Conservation (phyloP, 2,888 invertebrate species). For the Aproaerema taeniolella region DNA sequence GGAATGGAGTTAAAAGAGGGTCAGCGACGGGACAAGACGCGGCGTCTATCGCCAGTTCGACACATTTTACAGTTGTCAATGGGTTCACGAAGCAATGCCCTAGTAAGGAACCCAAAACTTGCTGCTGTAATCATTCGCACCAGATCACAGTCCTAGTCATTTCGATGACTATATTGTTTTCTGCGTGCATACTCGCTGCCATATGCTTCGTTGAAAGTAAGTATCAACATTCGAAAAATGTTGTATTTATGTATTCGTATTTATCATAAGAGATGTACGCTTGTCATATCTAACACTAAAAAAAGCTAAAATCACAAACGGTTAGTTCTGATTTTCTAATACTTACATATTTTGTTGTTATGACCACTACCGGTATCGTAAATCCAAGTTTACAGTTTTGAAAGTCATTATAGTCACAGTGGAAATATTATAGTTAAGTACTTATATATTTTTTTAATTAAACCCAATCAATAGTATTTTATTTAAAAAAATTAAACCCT, state of each 20-base stretch:
- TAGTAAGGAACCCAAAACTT: constrained; percentile 78
- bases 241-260: no score
- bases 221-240: constrained; percentile 45
- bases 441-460: background rate
- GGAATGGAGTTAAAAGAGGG: constrained; percentile 67
- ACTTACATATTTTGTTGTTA: no score
- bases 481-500: no score
- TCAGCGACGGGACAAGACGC: constrained; percentile 78
- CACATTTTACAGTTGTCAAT: constrained; percentile 91
- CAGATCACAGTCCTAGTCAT: constrained; percentile 89
- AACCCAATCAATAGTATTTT: background rate
- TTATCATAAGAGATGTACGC: no score
- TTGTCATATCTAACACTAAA: no score
- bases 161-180: constrained; percentile 89
- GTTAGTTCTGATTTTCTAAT: no score
- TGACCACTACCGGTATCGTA: no score
- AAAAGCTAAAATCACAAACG: no score
- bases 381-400: no score
- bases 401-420: no score
- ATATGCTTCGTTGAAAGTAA: constrained; percentile 91
- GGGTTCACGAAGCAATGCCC: constrained; percentile 82
- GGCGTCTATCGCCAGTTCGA: constrained; percentile 88
- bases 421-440: no score
- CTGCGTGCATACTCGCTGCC: constrained; percentile 87
- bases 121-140: constrained; percentile 85